phyloP scores from a whole-genome alignment of 2,113 vertebrate species.

The Takifugu bimaculatus region DNA sequence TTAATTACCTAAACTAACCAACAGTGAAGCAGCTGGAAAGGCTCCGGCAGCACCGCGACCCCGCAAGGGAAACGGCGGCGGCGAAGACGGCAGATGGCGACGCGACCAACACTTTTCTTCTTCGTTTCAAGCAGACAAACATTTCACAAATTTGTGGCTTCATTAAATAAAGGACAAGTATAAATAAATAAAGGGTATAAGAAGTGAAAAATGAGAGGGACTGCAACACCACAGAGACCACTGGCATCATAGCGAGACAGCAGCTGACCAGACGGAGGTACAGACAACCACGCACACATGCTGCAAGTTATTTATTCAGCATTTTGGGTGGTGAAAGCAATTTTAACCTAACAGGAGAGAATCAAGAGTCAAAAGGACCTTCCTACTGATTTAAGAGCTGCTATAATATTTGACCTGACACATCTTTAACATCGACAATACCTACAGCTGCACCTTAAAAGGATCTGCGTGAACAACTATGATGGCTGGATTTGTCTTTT shows the following conservation, averaged over 20 bases:
- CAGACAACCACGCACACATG: background rate
- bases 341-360: background rate
- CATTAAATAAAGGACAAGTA: constrained; percentile 48
- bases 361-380: background rate
- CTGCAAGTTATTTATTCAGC: constrained; percentile 17
- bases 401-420: background rate
- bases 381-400: background rate
- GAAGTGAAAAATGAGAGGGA: constrained; percentile 23
- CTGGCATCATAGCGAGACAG: constrained; percentile 38
- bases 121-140: constrained; percentile 35
- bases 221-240: constrained; percentile 29
- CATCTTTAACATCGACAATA: background rate
- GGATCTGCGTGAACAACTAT: background rate
- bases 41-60: no score
- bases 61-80: no score
- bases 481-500: background rate
- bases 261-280: constrained; percentile 31
- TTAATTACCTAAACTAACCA: constrained; percentile 50
- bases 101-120: background rate
- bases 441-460: background rate
- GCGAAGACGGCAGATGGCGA: no score
- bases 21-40: background rate
- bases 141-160: constrained; percentile 43
- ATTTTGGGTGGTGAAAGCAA: constrained; percentile 2
- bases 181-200: constrained; percentile 33